phyloP scores from a whole-genome alignment of 2,888 invertebrate species.

The Kuschelorhynchus macadamiae region DNA sequence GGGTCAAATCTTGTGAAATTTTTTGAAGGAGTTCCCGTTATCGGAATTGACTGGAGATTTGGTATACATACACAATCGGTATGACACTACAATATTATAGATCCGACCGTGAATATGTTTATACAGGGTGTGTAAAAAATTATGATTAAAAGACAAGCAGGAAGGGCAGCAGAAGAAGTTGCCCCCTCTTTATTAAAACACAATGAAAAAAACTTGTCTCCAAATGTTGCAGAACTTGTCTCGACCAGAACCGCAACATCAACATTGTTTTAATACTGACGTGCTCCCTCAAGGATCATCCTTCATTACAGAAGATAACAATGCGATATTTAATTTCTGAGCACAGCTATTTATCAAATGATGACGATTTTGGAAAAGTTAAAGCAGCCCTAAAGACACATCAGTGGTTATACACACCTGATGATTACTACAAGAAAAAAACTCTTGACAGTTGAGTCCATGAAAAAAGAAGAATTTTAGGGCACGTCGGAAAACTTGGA shows the following conservation, averaged over 20 bases:
- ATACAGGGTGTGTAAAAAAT: too few species aligned
- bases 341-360: conserved; percentile 50
- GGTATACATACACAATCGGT: too few species aligned
- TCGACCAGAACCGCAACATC: background rate
- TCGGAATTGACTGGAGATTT: too few species aligned
- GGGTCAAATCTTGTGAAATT: too few species aligned
- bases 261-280: background rate
- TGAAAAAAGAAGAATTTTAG: conserved; percentile 38
- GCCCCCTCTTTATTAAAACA: too few species aligned
- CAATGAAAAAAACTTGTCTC: too few species aligned
- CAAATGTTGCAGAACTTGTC: too few species aligned
- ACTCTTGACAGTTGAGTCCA: background rate
- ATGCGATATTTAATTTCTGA: conserved; percentile 49
- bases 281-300: background rate
- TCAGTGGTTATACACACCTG: conserved; percentile 39
- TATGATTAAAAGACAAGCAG: too few species aligned
- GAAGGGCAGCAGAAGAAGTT: too few species aligned
- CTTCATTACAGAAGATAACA: conserved; percentile 25
- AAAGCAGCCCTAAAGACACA: conserved; percentile 51
- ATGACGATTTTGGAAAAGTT: conserved; percentile 51
- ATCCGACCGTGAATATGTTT: too few species aligned
- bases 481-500: background rate
- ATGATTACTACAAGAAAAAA: conserved; percentile 40
- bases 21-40: too few species aligned
- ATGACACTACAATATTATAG: too few species aligned